Evolutionary conservation across 2,888 invertebrate species (phyloP).

Genomic region (Parnassius apollo): DNA sequence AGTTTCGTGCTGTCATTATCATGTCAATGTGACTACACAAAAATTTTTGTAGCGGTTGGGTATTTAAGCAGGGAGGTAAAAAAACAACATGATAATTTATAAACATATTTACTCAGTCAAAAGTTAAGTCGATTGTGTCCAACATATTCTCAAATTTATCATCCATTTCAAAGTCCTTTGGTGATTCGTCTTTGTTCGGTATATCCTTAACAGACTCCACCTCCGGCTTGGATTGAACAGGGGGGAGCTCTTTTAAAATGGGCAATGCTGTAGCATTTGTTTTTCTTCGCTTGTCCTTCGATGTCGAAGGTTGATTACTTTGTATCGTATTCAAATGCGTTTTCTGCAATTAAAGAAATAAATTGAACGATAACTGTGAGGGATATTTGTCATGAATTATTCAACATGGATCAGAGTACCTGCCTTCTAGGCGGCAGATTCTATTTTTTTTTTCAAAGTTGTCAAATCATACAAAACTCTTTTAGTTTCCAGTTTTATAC

Average conservation of each 20-base stretch:
- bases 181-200: constrained; percentile 23
- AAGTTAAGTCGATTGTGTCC: constrained; percentile 53
- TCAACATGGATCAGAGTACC: too few relatives aligned
- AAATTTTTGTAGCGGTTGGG: too few relatives aligned
- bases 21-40: too few relatives aligned
- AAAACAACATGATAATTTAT: neutral
- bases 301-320: constrained; percentile 36
- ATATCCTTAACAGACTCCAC: constrained; percentile 21
- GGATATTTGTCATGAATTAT: too few relatives aligned
- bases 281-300: constrained; percentile 52
- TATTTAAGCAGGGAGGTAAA: neutral
- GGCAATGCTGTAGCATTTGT: constrained; percentile 34
- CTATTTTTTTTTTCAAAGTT: too few relatives aligned
- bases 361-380: too few relatives aligned
- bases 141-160: constrained; percentile 35
- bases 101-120: constrained; percentile 45
- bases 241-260: constrained; percentile 30
- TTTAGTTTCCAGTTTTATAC: too few relatives aligned
- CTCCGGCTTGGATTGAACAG: constrained; percentile 21
- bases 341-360: neutral
- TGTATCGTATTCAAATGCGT: constrained; percentile 31
- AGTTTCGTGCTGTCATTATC: too few relatives aligned
- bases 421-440: too few relatives aligned
- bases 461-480: too few relatives aligned
- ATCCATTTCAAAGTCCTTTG: constrained; percentile 8